phyloP scores from a whole-genome alignment of 2,113 vertebrate genomes.

The Hemibates koningsi region DNA sequence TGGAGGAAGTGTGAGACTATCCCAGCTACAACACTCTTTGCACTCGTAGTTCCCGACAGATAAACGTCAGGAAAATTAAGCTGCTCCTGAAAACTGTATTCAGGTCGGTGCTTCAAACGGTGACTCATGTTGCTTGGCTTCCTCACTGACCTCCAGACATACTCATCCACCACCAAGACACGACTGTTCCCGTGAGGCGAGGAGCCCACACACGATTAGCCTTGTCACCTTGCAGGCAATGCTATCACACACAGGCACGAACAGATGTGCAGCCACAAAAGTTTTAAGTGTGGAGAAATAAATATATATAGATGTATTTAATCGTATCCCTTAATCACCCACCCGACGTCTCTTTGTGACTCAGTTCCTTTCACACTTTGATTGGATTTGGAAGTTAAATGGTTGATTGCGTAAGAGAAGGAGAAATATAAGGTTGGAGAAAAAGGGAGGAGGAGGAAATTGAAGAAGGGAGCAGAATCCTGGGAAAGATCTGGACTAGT shows the following conservation, averaged over 20 bases:
- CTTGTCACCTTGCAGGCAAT: slow-evolving; percentile 11
- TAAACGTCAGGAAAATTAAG: background rate
- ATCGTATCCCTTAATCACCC: background rate
- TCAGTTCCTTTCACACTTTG: background rate
- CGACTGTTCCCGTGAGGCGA: background rate
- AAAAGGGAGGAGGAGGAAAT: background rate
- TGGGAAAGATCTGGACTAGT: background rate
- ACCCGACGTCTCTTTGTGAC: background rate
- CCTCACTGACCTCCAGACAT: slow-evolving; percentile 30
- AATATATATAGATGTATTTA: background rate
- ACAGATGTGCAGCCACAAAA: background rate
- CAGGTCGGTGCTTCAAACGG: background rate
- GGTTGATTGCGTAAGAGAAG: background rate
- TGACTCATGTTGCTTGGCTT: slow-evolving; percentile 31
- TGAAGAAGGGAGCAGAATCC: background rate
- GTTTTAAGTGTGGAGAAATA: background rate
- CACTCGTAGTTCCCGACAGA: background rate
- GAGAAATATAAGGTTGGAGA: background rate
- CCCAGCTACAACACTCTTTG: background rate
- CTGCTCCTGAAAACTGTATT: background rate
- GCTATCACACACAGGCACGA: background rate
- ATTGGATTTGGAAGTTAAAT: background rate
- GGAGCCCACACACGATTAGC: slow-evolving; percentile 32
- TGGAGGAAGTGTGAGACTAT: background rate
- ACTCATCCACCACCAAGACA: slow-evolving; percentile 18